Evolutionary conservation across 64 coral and sea anemone genomes (phyloP).

Genomic region (Porites lutea): DNA sequence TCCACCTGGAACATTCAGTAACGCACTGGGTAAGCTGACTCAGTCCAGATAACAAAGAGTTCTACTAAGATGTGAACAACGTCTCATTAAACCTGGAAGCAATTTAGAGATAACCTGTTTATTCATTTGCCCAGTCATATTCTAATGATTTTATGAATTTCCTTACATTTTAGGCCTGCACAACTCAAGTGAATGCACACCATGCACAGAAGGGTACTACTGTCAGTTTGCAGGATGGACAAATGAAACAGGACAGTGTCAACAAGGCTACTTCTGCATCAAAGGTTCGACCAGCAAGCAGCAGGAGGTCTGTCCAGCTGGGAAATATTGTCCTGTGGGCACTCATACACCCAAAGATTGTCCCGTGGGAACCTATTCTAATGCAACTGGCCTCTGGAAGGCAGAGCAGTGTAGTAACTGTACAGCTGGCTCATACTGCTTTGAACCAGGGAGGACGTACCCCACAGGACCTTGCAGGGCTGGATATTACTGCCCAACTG

Average conservation of each 20-base stretch:
- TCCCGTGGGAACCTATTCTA: conserved; percentile 88
- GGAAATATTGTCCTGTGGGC: conserved; percentile 87
- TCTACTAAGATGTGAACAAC: too few species aligned
- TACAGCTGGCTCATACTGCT: conserved; percentile 87
- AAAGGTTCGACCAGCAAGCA: conserved; percentile 60
- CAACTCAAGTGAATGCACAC: conserved; percentile 81
- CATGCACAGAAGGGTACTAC: conserved; percentile 89
- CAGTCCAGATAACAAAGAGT: too few species aligned
- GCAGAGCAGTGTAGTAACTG: conserved; percentile 83
- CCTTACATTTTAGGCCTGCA: conserved; percentile 70
- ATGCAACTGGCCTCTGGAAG: conserved; percentile 82
- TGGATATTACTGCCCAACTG: conserved; percentile 92
- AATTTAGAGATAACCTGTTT: too few species aligned
- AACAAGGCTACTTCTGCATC: conserved; percentile 88
- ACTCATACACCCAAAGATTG: conserved; percentile 81
- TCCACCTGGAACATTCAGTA: conserved; percentile 91
- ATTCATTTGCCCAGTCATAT: background rate
- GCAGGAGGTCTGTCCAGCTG: conserved; percentile 70
- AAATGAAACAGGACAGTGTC: conserved; percentile 77
- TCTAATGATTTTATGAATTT: background rate
- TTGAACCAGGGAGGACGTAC: conserved; percentile 61
- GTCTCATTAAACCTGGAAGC: too few species aligned
- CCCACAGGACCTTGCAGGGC: conserved; percentile 79
- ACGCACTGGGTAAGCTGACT: conserved; percentile 67
- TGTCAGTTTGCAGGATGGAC: conserved; percentile 82